Percentiles rank a stretch among this genome's conserved stretches.
phyloP scores from a whole-genome alignment of 2,797 vertebrate species.

The Semaprochilodus insignis region DNA sequence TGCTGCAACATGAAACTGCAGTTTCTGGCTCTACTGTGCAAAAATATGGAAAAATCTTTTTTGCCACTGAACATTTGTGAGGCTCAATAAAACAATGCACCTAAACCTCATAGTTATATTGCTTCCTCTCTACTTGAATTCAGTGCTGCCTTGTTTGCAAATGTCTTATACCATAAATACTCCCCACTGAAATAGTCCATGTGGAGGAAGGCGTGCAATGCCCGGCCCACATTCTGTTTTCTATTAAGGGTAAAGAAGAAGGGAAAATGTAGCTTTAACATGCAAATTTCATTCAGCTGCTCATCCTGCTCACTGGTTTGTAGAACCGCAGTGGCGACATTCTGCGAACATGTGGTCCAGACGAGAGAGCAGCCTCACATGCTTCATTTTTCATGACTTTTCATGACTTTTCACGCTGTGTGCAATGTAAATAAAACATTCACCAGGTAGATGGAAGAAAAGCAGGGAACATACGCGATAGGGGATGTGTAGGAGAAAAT shows the following conservation, averaged over 20 bases:
- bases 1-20: no score
- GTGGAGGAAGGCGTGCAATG: background rate
- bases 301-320: slow-evolving; percentile 22
- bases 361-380: slow-evolving; percentile 28
- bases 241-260: slow-evolving; percentile 20
- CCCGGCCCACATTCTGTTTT: slow-evolving; percentile 2
- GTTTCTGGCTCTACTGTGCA: no score
- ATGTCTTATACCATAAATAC: background rate
- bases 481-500: background rate
- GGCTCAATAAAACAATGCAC: no score
- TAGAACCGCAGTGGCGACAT: slow-evolving; percentile 37
- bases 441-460: background rate
- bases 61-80: background rate
- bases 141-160: no score
- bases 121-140: no score
- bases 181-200: slow-evolving; percentile 7
- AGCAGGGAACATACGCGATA: background rate
- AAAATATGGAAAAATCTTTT: no score
- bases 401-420: slow-evolving; percentile 24
- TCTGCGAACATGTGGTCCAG: slow-evolving; percentile 49
- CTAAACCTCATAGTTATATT: no score
- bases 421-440: slow-evolving; percentile 50
- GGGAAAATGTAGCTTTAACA: slow-evolving; percentile 11
- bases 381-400: slow-evolving; percentile 44
- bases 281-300: slow-evolving; percentile 29